Percentiles rank a stretch among this genome's conserved stretches.
Conservation (phyloP, 2,113 vertebrate species). For the Ifrita kowaldi region DNA sequence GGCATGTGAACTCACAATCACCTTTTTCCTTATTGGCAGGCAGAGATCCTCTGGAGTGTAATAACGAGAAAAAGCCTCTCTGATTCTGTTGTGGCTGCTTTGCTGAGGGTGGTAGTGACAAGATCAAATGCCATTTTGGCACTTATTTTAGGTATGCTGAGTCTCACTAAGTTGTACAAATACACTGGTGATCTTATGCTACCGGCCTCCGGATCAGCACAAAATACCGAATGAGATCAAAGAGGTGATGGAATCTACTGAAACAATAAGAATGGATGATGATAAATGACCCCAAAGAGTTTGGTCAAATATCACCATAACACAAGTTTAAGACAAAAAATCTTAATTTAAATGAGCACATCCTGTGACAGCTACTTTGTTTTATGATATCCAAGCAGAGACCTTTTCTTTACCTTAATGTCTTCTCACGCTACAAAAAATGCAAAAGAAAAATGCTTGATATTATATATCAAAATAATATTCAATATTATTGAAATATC, state of each 20-base stretch:
- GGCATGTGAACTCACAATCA: conserved; percentile 36
- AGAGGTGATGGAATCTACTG: conserved; percentile 20
- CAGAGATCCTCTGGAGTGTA: conserved; percentile 27
- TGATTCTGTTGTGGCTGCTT: conserved; percentile 44
- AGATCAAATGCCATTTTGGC: conserved; percentile 60
- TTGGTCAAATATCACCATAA: background rate
- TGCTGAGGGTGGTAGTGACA: conserved; percentile 53
- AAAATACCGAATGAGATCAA: conserved; percentile 34
- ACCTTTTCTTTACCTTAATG: background rate
- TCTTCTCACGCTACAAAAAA: background rate
- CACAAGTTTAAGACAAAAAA: background rate
- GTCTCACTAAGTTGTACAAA: conserved; percentile 58
- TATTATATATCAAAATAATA: background rate
- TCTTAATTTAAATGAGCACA: background rate
- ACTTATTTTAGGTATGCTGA: conserved; percentile 12
- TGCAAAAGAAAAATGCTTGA: background rate
- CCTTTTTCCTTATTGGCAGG: conserved; percentile 43
- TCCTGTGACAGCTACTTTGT: background rate
- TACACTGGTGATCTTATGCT: conserved; percentile 18
- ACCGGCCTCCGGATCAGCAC: background rate
- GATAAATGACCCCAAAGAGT: background rate
- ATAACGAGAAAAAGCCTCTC: conserved; percentile 24
- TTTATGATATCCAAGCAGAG: background rate
- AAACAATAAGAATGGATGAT: conserved; percentile 44
- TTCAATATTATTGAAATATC: background rate